Percentiles rank a stretch among this genome's conserved stretches.
These are phyloP conservation scores for Cheilosia urbana DNA, from an alignment of 2,888 invertebrate genomes.

Conservation along the genomic window DNA sequence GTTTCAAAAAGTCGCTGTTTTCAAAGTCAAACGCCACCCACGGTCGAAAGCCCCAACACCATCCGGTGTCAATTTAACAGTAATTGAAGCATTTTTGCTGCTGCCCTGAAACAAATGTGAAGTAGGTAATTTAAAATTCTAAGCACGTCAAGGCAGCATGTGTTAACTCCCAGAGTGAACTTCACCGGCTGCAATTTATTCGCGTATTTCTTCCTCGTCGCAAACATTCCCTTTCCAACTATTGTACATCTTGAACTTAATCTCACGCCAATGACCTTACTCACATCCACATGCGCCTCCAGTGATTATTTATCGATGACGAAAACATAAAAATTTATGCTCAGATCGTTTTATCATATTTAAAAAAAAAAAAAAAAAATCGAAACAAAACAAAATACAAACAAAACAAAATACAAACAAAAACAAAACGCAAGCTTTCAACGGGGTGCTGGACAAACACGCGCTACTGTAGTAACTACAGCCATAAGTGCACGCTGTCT, in stretches of 20 bases:
- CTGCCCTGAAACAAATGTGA: not conserved
- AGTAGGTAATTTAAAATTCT: slow-evolving; percentile 27
- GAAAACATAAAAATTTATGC: slow-evolving; percentile 37
- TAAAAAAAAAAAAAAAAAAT: slow-evolving; percentile 34
- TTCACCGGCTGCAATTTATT: slow-evolving; percentile 8
- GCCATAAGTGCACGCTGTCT: slow-evolving; percentile 3
- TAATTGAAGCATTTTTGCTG: not conserved
- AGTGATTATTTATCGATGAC: slow-evolving; percentile 39
- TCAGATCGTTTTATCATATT: slow-evolving; percentile 24
- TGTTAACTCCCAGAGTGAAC: not conserved
- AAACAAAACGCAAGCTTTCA: not conserved
- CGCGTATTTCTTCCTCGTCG: slow-evolving; percentile 40
- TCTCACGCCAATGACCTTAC: slow-evolving; percentile 2
- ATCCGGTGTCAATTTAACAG: slow-evolving; percentile 12
- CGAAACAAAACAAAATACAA: slow-evolving; percentile 16
- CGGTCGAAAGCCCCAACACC: slow-evolving; percentile 10
- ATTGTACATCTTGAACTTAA: slow-evolving; percentile 1
- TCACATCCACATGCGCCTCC: slow-evolving; percentile 16
- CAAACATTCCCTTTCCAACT: slow-evolving; percentile 2
- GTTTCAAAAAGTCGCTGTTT: not conserved
- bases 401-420: slow-evolving; percentile 14
- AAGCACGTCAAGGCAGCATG: slow-evolving; percentile 19
- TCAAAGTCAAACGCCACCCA: slow-evolving; percentile 1
- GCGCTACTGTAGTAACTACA: slow-evolving; percentile 21
- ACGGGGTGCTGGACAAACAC: not conserved